phyloP scores from a whole-genome alignment of 2,797 vertebrate species.

The Paramormyrops hopkinsi region DNA sequence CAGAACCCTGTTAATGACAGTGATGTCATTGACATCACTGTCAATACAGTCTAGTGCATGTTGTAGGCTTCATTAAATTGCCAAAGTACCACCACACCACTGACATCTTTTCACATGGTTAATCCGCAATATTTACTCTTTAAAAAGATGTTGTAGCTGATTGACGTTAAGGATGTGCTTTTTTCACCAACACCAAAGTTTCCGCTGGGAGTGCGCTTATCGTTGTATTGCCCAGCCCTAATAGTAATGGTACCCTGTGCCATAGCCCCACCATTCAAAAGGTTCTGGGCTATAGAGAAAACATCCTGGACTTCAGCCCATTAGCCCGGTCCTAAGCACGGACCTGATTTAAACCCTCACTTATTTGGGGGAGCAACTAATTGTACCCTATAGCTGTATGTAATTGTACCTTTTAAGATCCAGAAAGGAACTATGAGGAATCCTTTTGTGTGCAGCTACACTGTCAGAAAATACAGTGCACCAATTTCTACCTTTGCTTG shows the following conservation, averaged over 20 bases:
- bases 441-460: not conserved
- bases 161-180: not conserved
- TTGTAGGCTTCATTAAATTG: not conserved
- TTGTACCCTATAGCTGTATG: no score
- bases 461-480: not conserved
- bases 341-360: not conserved
- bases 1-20: not conserved
- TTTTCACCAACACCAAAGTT: not conserved
- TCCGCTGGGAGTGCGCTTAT: not conserved
- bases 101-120: not conserved
- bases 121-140: not conserved
- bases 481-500: not conserved
- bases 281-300: not conserved
- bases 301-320: not conserved
- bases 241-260: not conserved
- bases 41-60: not conserved
- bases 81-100: not conserved
- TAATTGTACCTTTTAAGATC: no score
- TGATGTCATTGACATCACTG: no score
- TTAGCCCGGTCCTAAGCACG: not conserved
- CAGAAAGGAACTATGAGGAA: no score
- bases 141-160: not conserved
- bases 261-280: no score
- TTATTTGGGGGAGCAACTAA: not conserved
- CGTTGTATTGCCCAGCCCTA: not conserved